These are phyloP conservation scores for Macrostomum lignano DNA, from an alignment of 1,140 invertebrate genomes.

Conservation along the genomic window DNA sequence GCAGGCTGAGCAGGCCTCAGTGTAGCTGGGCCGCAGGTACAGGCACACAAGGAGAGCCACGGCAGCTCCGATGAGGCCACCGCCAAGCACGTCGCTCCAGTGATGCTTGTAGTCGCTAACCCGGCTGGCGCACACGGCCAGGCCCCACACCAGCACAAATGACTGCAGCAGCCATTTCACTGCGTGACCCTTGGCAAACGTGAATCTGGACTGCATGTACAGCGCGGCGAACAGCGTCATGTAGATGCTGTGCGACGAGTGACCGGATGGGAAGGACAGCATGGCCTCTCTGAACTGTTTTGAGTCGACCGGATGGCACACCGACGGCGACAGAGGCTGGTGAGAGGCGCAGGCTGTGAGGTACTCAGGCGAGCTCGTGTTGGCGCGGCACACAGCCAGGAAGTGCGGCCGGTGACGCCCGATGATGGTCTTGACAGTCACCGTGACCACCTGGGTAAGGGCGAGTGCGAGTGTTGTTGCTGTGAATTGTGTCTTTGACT, in stretches of 20 bases:
- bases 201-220: too few species aligned
- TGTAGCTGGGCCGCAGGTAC: too few species aligned
- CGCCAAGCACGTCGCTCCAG: constrained; percentile 52
- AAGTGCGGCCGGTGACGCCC: constrained; percentile 69
- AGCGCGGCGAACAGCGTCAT: constrained; percentile 29
- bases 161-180: constrained; percentile 38
- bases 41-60: constrained; percentile 31
- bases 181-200: too few species aligned
- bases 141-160: constrained; percentile 34
- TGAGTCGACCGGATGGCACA: too few species aligned
- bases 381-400: constrained; percentile 30
- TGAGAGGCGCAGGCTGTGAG: too few species aligned
- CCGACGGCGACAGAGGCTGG: too few species aligned
- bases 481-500: too few species aligned
- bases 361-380: too few species aligned
- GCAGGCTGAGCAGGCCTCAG: too few species aligned
- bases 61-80: constrained; percentile 34
- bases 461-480: too few species aligned
- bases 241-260: constrained; percentile 32
- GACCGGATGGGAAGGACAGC: constrained; percentile 34
- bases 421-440: constrained; percentile 62
- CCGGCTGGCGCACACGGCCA: constrained; percentile 32
- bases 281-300: constrained; percentile 13
- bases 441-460: constrained; percentile 46
- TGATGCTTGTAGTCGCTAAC: constrained; percentile 86